These are phyloP conservation scores for Zygothrica quintamaculata DNA, from an alignment of 2,888 invertebrate species.

Conservation along the genomic window DNA sequence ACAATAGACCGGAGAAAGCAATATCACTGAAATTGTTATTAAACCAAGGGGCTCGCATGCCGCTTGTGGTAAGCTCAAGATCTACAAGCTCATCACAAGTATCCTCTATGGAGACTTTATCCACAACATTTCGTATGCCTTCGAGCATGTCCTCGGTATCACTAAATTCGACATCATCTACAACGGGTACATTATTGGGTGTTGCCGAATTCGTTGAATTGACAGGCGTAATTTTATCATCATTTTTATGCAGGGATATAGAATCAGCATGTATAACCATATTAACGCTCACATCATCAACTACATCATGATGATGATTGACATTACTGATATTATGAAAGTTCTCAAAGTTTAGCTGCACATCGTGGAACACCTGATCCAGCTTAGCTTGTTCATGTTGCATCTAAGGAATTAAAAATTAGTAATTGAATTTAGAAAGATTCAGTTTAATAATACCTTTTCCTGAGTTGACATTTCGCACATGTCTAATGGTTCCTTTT, in stretches of 20 bases:
- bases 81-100: slow-evolving; percentile 84
- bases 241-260: slow-evolving; percentile 43
- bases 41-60: slow-evolving; percentile 77
- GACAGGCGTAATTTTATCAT: slow-evolving; percentile 49
- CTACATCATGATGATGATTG: slow-evolving; percentile 58
- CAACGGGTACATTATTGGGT: slow-evolving; percentile 44
- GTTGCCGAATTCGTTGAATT: slow-evolving; percentile 27
- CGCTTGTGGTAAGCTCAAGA: slow-evolving; percentile 74
- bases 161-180: slow-evolving; percentile 89
- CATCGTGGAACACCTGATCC: slow-evolving; percentile 81
- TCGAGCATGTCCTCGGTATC: slow-evolving; percentile 95
- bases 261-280: slow-evolving; percentile 65
- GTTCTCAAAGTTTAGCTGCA: slow-evolving; percentile 82
- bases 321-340: slow-evolving; percentile 68
- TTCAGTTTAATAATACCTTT: slow-evolving; percentile 47
- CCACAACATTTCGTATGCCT: slow-evolving; percentile 91
- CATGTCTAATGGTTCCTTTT: slow-evolving; percentile 68
- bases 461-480: slow-evolving; percentile 61
- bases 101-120: slow-evolving; percentile 85
- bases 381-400: slow-evolving; percentile 71
- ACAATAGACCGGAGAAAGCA: slow-evolving; percentile 66
- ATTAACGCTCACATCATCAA: slow-evolving; percentile 60
- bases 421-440: background rate
- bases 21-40: slow-evolving; percentile 75
- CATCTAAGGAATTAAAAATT: slow-evolving; percentile 29